A percentile compares a stretch with the other conserved stretches of the same genome.
phyloP scores from a whole-genome alignment of 2,888 invertebrate species.

The Parapristionchus giblindavisi region DNA sequence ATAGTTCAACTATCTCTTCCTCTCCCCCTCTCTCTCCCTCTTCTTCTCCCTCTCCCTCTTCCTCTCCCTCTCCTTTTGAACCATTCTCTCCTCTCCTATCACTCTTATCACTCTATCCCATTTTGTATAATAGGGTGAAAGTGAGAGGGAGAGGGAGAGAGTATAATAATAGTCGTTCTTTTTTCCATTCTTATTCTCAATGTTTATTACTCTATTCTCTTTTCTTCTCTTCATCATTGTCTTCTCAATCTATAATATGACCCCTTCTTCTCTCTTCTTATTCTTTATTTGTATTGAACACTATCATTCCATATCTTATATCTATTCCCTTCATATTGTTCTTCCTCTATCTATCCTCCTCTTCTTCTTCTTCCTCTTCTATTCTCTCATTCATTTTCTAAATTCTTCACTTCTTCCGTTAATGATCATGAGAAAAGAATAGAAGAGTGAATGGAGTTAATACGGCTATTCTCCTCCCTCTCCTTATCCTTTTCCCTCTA shows the following conservation, averaged over 20 bases:
- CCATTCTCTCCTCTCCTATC: constrained; percentile 15
- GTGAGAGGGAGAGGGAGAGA: background rate
- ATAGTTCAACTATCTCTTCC: background rate
- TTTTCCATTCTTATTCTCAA: constrained; percentile 5
- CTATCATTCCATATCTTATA: background rate
- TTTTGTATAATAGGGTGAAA: background rate
- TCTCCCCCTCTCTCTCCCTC: background rate
- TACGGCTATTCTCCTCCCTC: constrained; percentile 4
- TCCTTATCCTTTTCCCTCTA: constrained; percentile 3
- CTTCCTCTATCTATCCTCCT: constrained; percentile 1
- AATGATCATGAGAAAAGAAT: constrained; percentile 22
- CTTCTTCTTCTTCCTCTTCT: constrained; percentile 20
- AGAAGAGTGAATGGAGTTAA: constrained; percentile 3
- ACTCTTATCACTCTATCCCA: constrained; percentile 18
- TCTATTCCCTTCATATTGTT: background rate
- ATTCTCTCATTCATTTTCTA: constrained; percentile 5
- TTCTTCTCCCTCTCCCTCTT: constrained; percentile 3
- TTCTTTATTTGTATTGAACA: too few relatives aligned
- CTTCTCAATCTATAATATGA: too few relatives aligned
- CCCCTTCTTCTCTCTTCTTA: too few relatives aligned
- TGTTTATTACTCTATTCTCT: too few relatives aligned
- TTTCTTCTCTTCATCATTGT: too few relatives aligned
- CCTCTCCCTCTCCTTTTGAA: too few relatives aligned
- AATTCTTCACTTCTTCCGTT: constrained; percentile 15
- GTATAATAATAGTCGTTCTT: background rate